Conservation (phyloP, 2,113 vertebrate genomes). For the Nycticorax nycticorax region DNA sequence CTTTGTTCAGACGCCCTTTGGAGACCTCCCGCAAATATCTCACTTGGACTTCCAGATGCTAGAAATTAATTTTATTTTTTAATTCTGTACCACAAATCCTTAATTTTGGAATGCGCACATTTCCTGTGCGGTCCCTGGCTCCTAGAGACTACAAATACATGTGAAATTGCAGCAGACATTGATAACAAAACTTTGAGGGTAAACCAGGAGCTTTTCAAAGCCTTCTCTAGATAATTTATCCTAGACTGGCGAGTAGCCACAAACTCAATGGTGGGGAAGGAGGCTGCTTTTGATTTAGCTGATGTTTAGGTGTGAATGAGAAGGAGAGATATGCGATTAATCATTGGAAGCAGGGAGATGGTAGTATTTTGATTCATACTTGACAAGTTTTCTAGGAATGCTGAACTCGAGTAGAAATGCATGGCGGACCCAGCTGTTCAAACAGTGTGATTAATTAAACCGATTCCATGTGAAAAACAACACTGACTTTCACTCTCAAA, state of each 20-base stretch:
- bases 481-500: conserved; percentile 78
- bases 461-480: conserved; percentile 96
- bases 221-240: conserved; percentile 55
- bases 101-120: conserved; percentile 47
- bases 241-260: conserved; percentile 8
- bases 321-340: conserved; percentile 71
- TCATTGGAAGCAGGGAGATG: conserved; percentile 73
- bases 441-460: conserved; percentile 99
- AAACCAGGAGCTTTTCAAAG: conserved; percentile 47
- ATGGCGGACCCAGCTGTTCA: conserved; percentile 92
- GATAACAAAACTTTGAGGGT: conserved; percentile 46
- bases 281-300: conserved; percentile 75
- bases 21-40: conserved; percentile 58
- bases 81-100: conserved; percentile 55
- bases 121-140: conserved; percentile 49
- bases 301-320: conserved; percentile 77
- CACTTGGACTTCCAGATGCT: conserved; percentile 53
- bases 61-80: conserved; percentile 62
- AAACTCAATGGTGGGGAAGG: background rate
- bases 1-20: conserved; percentile 60
- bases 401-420: conserved; percentile 77
- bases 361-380: conserved; percentile 83
- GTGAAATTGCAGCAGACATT: conserved; percentile 12
- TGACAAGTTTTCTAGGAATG: conserved; percentile 81
- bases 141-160: conserved; percentile 20